Base-by-base conservation (phyloP, 2,888 invertebrate genomes). In the Halictus ligatus region DNA sequence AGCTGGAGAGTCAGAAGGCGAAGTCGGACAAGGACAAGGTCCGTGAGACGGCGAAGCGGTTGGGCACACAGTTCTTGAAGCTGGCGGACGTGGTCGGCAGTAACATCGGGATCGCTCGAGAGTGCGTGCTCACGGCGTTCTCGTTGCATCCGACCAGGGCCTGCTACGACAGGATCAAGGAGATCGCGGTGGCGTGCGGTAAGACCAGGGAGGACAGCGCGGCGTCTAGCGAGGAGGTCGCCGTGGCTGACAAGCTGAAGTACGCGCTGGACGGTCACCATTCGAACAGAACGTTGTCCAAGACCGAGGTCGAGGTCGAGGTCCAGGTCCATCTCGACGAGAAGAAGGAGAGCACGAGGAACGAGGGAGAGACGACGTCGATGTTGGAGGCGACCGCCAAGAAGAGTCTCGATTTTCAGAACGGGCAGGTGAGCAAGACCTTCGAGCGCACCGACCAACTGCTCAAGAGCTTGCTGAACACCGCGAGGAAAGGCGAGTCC, bases 81-180 rank as follows among this genome's bases (percentile, higher is more conserved):
- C 95, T 98, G 73, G 97, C 97, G 1, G 95, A 96, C 75, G 95
- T 97, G 60, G 95, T 96, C 40, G 92, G 92, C 58, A 96, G 96
- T 80, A 96, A 97, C 92, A 95, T 96, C 40, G 96, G 97, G 29
- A 96, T 97, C 50, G 96, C 96, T 75, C 96, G 97, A 89, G 98
- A 98, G 95, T 98, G 97, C 92, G 95, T 97, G 0, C 96, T 98
- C 67, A 97, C 98, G 0, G 97, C 98, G 0, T 98, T 98, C 95
- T 97, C 97, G 73, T 95, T 98, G 77, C 96, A 97, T 92, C 98
- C 98, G 6, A 96, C 97, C 12, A 95, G 96, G 58, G 95, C 95
- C 18, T 96, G 97, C 94, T 96, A 96, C 92, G 96, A 96, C 46
- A 95, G 95, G 88, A 96, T 98, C 75, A 95, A 96, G 89, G 95